Evolutionary conservation across 2,113 vertebrate genomes (phyloP).

Genomic region (Genyomyrus donnyi): DNA sequence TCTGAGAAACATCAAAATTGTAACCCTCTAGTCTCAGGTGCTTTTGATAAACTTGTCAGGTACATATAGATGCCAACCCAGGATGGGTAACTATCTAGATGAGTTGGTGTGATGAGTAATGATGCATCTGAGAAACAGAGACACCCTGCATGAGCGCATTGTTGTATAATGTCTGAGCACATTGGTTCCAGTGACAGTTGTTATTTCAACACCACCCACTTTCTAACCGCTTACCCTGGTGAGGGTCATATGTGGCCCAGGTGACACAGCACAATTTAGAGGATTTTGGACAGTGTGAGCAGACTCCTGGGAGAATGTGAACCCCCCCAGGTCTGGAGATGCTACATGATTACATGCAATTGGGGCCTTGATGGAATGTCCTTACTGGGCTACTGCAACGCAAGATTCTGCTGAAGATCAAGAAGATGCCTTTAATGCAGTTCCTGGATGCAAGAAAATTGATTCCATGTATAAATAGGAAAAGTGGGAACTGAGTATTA

Average conservation of each 20-base stretch:
- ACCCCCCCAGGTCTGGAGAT: background rate
- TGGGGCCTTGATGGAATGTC: background rate
- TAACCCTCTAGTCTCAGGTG: background rate
- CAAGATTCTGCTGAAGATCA: background rate
- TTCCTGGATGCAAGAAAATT: background rate
- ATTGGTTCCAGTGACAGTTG: background rate
- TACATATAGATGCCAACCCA: background rate
- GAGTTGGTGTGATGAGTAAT: background rate
- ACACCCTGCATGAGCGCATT: background rate
- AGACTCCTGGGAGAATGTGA: background rate
- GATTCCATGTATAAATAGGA: background rate
- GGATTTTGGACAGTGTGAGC: background rate
- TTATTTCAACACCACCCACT: background rate
- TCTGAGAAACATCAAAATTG: background rate
- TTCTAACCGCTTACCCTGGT: background rate
- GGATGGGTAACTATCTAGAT: background rate
- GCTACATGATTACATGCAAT: background rate
- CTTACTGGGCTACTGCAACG: background rate
- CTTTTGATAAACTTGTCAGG: background rate
- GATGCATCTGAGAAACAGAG: background rate
- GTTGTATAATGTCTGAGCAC: background rate
- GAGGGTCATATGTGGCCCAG: background rate
- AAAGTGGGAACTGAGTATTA: background rate
- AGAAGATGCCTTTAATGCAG: background rate
- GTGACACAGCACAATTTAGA: background rate